Base-by-base conservation (phyloP, 2,888 invertebrate genomes). In the Gastracanthus pulcherrimus region DNA sequence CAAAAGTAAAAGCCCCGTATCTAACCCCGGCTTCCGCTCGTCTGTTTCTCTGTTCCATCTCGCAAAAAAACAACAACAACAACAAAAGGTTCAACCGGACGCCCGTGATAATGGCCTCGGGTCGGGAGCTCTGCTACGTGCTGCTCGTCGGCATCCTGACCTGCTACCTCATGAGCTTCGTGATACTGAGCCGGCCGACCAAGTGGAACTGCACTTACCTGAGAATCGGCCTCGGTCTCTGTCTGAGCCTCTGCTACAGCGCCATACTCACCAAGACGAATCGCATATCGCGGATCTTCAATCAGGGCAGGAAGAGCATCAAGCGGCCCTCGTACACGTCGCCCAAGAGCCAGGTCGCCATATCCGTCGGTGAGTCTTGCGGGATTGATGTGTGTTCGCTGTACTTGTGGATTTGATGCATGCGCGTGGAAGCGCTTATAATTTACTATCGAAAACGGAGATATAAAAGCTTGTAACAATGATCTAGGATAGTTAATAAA, bases 211-310 rank as follows among this genome's bases (percentile, higher is more conserved):
- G 96, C 88, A 94, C 95, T 2, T 91, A 94, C 29, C 93, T 95
- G 86, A 90, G 94, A 38, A 93, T 96, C 64, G 95, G 95, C 0
- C 93, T 96, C 13, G 96, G 96, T 0, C 92, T 96, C 0, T 95
- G 95, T 29, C 92, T 96, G 83, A 95, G 95, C 83, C 94, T 95
- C 76, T 95, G 96, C 87, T 96, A 96, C 89, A 94, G 95, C 78
- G 95, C 96, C 11, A 94, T 96, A 80, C 93, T 96, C 82, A 95
- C 95, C 1, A 96, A 96, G 89, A 96, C 96, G 2, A 96, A 95
- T 91, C 93, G 96, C 70, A 94, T 96, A 76, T 95, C 95, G 2
- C 92, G 88, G 38, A 88, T 88, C 66, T 88, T 88, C 82, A 88
- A 87, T 83, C 87, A 85, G 62, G 86, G 86, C 75, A 94, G 95